A percentile compares a stretch with the other conserved stretches of the same genome.
phyloP scores from a whole-genome alignment of 2,113 vertebrate species.

The Callopanchax toddi region DNA sequence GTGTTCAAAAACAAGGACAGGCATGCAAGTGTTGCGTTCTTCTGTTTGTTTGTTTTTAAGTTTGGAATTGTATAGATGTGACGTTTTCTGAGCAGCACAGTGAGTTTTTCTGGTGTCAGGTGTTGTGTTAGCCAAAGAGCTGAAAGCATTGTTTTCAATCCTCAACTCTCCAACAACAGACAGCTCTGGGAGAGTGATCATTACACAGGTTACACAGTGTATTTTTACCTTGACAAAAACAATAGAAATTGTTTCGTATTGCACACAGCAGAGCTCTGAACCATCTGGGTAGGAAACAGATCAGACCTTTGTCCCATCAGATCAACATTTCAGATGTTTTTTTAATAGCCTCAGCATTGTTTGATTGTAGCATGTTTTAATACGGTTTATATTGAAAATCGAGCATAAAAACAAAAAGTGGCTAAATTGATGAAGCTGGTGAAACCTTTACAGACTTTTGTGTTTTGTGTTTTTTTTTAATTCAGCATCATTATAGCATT shows the following conservation, averaged over 20 bases:
- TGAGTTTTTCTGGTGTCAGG: conserved; percentile 39
- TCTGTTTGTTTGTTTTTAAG: conserved; percentile 42
- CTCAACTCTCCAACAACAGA: conserved; percentile 27
- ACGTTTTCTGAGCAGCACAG: conserved; percentile 42
- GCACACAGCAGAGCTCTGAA: conserved; percentile 8
- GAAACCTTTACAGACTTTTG: conserved; percentile 2
- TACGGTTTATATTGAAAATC: conserved; percentile 41
- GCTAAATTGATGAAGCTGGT: conserved; percentile 21
- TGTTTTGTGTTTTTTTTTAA: conserved; percentile 16
- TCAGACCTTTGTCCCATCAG: conserved; percentile 12
- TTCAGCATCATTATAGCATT: background rate
- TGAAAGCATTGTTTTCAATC: conserved; percentile 28
- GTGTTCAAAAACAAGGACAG: conserved; percentile 12
- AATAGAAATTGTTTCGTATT: conserved; percentile 21
- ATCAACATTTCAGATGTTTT: conserved; percentile 16
- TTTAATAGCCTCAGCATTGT: conserved; percentile 39
- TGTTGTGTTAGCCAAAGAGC: conserved; percentile 19
- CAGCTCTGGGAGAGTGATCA: conserved; percentile 29
- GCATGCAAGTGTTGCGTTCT: conserved; percentile 40
- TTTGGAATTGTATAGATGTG: conserved; percentile 48
- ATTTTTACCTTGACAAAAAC: conserved; percentile 55
- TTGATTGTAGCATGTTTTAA: conserved; percentile 61
- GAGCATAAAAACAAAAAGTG: conserved; percentile 18
- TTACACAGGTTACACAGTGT: conserved; percentile 44
- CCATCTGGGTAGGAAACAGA: conserved; percentile 17